phyloP scores from a whole-genome alignment of 2,888 invertebrate species.

The Drosophila neoperkinsi region DNA sequence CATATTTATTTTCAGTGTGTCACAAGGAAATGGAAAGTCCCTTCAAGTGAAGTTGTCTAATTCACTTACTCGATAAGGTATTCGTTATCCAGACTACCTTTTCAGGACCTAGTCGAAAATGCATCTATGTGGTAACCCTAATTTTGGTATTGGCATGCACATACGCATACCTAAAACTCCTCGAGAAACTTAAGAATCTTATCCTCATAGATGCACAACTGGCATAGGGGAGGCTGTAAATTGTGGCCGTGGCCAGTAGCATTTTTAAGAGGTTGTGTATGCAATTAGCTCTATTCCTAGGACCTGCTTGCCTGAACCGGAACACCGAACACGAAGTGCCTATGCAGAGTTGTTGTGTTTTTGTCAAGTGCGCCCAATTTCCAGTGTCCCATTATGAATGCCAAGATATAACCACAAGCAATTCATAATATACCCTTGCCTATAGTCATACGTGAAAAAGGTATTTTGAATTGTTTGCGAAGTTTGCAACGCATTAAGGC shows the following conservation, averaged over 20 bases:
- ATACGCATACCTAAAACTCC: slow-evolving; percentile 79
- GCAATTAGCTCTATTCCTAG: slow-evolving; percentile 24
- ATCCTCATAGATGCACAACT: slow-evolving; percentile 52
- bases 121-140: slow-evolving; percentile 80
- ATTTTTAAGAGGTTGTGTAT: slow-evolving; percentile 16
- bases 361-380: slow-evolving; percentile 52
- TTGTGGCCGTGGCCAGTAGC: slow-evolving; percentile 31
- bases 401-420: slow-evolving; percentile 53
- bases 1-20: too few relatives aligned
- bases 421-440: slow-evolving; percentile 6
- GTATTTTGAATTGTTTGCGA: background rate
- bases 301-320: slow-evolving; percentile 30
- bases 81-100: too few relatives aligned
- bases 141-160: slow-evolving; percentile 82
- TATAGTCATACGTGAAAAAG: background rate
- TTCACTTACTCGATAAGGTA: too few relatives aligned
- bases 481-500: background rate
- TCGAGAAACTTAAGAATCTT: slow-evolving; percentile 68
- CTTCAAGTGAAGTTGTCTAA: too few relatives aligned
- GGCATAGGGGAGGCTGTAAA: slow-evolving; percentile 47
- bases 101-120: too few relatives aligned
- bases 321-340: slow-evolving; percentile 14
- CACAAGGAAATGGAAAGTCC: too few relatives aligned
- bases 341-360: slow-evolving; percentile 35
- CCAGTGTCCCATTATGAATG: slow-evolving; percentile 18